These are phyloP conservation scores for Takifugu ocellatus DNA, from an alignment of 2,797 vertebrate genomes.

Conservation along the genomic window DNA sequence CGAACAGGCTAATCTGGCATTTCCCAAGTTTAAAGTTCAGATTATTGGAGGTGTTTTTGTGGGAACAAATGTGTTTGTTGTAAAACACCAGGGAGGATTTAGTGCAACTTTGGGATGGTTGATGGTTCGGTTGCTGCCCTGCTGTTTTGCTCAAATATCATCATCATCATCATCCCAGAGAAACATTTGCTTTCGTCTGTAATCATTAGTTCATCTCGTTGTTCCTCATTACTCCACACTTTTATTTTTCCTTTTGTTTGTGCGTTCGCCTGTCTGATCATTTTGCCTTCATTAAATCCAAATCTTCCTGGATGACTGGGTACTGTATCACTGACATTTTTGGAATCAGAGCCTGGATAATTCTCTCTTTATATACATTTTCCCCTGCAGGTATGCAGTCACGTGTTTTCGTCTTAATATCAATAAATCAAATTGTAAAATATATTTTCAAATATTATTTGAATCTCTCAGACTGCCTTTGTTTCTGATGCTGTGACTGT, in stretches of 20 bases:
- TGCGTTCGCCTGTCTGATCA: slow-evolving; percentile 26
- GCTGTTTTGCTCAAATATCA: slow-evolving; percentile 29
- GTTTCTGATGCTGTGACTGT: slow-evolving; percentile 61
- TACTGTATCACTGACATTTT: slow-evolving; percentile 52
- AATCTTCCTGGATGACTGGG: slow-evolving; percentile 59
- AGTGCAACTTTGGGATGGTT: slow-evolving; percentile 31
- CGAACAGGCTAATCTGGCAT: too few relatives aligned
- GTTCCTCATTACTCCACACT: slow-evolving; percentile 19
- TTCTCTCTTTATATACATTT: background rate
- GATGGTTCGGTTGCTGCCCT: slow-evolving; percentile 29
- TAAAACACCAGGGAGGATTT: slow-evolving; percentile 5
- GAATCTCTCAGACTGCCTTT: slow-evolving; percentile 39
- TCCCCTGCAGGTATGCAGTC: slow-evolving; percentile 1
- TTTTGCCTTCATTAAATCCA: slow-evolving; percentile 63
- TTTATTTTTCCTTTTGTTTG: slow-evolving; percentile 25
- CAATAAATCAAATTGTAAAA: slow-evolving; percentile 2
- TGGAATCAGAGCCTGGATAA: slow-evolving; percentile 32
- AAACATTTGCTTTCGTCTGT: slow-evolving; percentile 12
- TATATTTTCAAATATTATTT: slow-evolving; percentile 29
- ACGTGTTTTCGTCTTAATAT: slow-evolving; percentile 13
- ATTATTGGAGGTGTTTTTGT: background rate
- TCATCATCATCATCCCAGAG: slow-evolving; percentile 40
- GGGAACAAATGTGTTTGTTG: background rate
- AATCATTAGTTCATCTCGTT: slow-evolving; percentile 19
- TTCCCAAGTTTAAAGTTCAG: slow-evolving; percentile 17